These are phyloP conservation scores for Lordiphosa clarofinis DNA, from an alignment of 1,140 invertebrate species.

Conservation along the genomic window DNA sequence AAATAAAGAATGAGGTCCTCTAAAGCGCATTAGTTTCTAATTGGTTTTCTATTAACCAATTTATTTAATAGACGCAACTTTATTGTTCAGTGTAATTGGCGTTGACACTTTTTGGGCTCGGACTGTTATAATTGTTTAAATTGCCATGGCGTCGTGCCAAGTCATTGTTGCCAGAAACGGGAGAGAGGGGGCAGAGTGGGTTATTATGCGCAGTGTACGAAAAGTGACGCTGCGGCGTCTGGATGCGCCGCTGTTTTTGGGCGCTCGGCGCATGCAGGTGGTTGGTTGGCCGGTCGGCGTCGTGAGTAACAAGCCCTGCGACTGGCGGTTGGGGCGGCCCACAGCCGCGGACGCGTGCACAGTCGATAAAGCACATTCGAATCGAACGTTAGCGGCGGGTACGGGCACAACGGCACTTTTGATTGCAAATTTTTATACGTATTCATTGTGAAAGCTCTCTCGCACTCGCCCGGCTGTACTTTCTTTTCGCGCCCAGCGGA, in stretches of 20 bases:
- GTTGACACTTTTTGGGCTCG: slow-evolving; percentile 45
- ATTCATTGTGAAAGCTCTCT: slow-evolving; percentile 38
- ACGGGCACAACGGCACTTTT: slow-evolving; percentile 25
- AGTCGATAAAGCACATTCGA: slow-evolving; percentile 74
- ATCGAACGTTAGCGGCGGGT: slow-evolving; percentile 64
- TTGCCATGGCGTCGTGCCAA: slow-evolving; percentile 57
- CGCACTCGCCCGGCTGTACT: slow-evolving; percentile 29
- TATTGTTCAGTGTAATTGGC: slow-evolving; percentile 35
- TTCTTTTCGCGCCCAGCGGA: slow-evolving; percentile 38
- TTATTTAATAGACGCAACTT: slow-evolving; percentile 1
- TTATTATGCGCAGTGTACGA: slow-evolving; percentile 66
- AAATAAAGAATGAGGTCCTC: too few relatives aligned
- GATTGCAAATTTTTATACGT: slow-evolving; percentile 62
- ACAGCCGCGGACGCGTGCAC: slow-evolving; percentile 55
- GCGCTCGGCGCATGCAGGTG: slow-evolving; percentile 59
- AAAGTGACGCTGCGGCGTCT: slow-evolving; percentile 29
- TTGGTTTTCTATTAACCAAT: not conserved
- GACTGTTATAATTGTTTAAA: slow-evolving; percentile 64
- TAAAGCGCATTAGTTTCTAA: too few relatives aligned
- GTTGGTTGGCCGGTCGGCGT: slow-evolving; percentile 20
- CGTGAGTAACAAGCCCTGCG: slow-evolving; percentile 63
- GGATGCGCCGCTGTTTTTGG: slow-evolving; percentile 50
- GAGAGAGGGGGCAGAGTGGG: slow-evolving; percentile 4
- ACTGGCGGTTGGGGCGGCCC: slow-evolving; percentile 2
- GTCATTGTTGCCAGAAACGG: slow-evolving; percentile 21